Conservation (phyloP, 2,888 invertebrate genomes). For the Tinea semifulvella region DNA sequence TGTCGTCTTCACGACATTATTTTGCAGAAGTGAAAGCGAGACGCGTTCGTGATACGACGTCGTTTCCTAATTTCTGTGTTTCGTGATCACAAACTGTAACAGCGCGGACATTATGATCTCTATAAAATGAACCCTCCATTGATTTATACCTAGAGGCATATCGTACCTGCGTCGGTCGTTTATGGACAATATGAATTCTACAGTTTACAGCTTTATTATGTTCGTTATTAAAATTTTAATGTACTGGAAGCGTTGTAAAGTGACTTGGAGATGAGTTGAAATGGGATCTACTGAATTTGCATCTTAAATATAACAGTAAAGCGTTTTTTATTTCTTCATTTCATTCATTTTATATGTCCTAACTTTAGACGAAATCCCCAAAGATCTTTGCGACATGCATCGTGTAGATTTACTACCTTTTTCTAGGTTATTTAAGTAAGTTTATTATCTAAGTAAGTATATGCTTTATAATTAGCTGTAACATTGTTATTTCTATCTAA, state of each 20-base stretch:
- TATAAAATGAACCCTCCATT: conserved; percentile 1
- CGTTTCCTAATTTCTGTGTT: conserved; percentile 26
- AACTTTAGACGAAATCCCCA: no score
- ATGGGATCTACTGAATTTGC: no score
- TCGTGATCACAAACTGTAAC: conserved; percentile 25
- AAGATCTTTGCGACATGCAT: no score
- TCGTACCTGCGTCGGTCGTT: background rate
- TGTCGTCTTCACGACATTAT: background rate
- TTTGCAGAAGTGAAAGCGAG: conserved; percentile 27
- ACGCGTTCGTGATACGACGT: conserved; percentile 25
- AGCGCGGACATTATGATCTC: conserved; percentile 9
- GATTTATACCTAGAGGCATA: background rate
- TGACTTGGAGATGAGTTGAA: background rate
- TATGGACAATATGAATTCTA: conserved; percentile 3
- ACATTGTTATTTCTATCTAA: no score
- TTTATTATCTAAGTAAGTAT: no score
- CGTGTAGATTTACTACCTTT: no score
- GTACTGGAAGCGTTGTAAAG: background rate
- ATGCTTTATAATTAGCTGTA: no score
- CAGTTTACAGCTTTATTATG: conserved; percentile 8
- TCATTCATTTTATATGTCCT: no score
- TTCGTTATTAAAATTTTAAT: conserved; percentile 9
- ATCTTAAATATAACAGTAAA: no score
- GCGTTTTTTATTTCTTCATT: no score
- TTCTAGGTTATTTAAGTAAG: no score